These are phyloP conservation scores for Alauda arvensis DNA, from an alignment of 2,797 vertebrate species.

Conservation along the genomic window DNA sequence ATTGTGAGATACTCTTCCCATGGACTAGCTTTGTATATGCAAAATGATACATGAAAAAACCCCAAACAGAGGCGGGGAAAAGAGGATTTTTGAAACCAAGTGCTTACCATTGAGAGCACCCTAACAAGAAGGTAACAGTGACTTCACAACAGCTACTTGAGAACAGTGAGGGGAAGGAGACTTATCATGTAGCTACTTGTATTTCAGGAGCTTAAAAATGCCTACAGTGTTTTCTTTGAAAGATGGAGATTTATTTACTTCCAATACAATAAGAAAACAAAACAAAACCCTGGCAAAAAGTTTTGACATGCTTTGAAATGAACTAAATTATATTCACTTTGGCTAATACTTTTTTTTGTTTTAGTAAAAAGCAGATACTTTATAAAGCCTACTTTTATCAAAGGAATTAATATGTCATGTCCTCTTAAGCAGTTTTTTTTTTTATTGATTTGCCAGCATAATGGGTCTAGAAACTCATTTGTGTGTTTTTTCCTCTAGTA, in stretches of 20 bases:
- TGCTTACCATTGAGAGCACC: background rate
- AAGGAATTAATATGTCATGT: background rate
- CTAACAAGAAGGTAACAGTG: background rate
- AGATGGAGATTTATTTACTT: background rate
- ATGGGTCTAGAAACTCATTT: background rate
- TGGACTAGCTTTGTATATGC: background rate
- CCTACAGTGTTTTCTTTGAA: background rate
- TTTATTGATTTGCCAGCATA: background rate
- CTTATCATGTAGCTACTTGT: background rate
- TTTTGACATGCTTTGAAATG: background rate
- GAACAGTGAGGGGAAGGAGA: background rate
- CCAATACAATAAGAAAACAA: background rate
- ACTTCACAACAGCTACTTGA: background rate
- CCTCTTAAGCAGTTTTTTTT: background rate
- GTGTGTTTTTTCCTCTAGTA: background rate
- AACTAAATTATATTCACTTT: background rate
- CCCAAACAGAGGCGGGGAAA: accelerated
- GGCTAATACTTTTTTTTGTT: background rate
- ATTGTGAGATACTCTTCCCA: background rate
- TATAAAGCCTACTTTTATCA: background rate
- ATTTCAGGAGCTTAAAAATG: background rate
- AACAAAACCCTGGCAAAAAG: background rate
- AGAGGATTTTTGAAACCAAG: background rate
- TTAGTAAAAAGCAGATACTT: background rate
- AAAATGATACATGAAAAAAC: background rate